Evolutionary conservation across 1,140 invertebrate species (phyloP).

Genomic region (Neuroterus valhalla): DNA sequence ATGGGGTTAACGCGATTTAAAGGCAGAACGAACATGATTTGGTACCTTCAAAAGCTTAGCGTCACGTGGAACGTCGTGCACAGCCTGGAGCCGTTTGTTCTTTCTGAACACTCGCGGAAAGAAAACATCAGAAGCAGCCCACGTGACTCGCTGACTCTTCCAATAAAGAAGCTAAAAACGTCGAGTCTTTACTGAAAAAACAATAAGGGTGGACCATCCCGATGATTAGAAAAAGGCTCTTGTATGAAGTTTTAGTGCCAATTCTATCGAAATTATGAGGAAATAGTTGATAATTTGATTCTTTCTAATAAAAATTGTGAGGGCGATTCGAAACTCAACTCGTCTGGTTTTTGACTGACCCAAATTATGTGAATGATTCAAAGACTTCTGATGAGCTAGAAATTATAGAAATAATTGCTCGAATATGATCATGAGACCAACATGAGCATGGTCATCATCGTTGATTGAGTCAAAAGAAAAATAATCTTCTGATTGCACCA

Average conservation of each 20-base stretch:
- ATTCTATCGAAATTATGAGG: constrained; percentile 11
- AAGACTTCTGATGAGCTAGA: too few relatives aligned
- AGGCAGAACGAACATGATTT: constrained; percentile 19
- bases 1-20: constrained; percentile 36
- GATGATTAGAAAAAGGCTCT: neutral
- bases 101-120: constrained; percentile 6
- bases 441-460: too few relatives aligned
- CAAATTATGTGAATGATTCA: too few relatives aligned
- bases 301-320: neutral
- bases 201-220: neutral
- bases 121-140: constrained; percentile 16
- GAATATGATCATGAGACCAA: too few relatives aligned
- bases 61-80: constrained; percentile 11
- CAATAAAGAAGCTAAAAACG: constrained; percentile 14
- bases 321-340: too few relatives aligned
- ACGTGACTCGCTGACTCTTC: constrained; percentile 21
- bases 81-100: constrained; percentile 26
- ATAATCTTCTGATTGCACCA: too few relatives aligned
- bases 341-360: too few relatives aligned
- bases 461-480: too few relatives aligned
- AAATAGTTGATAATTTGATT: neutral
- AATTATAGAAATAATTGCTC: too few relatives aligned
- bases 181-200: neutral
- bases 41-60: neutral
- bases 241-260: neutral